A percentile compares a stretch with the other conserved stretches of the same genome.
Conservation (phyloP, 2,888 invertebrate species). For the Malacosoma neustria region DNA sequence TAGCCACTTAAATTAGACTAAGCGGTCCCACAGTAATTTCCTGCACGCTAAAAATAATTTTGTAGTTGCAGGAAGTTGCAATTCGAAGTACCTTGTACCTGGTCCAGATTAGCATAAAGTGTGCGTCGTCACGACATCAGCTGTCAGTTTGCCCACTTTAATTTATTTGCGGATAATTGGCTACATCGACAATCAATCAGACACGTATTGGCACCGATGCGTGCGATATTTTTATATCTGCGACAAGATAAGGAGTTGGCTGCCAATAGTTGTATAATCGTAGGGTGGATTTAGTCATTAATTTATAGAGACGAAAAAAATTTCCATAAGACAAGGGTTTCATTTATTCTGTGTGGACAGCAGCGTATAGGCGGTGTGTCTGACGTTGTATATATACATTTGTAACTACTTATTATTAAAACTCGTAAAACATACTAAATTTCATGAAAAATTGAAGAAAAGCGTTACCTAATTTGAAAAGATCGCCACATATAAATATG, state of each 20-base stretch:
- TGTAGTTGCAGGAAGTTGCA: constrained; percentile 52
- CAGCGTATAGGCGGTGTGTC: too few species aligned
- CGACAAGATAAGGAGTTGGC: constrained; percentile 40
- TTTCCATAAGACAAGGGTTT: too few species aligned
- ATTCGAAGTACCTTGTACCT: constrained; percentile 43
- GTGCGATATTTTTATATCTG: constrained; percentile 56
- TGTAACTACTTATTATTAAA: too few species aligned
- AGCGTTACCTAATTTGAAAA: too few species aligned
- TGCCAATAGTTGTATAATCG: constrained; percentile 65
- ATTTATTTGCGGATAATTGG: constrained; percentile 33
- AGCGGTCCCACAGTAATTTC: constrained; percentile 47
- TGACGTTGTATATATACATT: too few species aligned
- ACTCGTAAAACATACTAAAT: too few species aligned
- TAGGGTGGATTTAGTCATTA: constrained; percentile 6
- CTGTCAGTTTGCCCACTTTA: constrained; percentile 33
- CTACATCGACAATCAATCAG: constrained; percentile 48
- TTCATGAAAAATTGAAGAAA: too few species aligned
- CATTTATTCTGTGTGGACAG: too few species aligned
- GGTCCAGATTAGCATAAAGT: constrained; percentile 35
- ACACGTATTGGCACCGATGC: constrained; percentile 53
- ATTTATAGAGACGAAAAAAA: constrained; percentile 9
- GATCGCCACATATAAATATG: too few species aligned
- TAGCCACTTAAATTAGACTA: constrained; percentile 48
- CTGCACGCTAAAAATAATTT: constrained; percentile 61
- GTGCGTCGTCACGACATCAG: constrained; percentile 21